Base-by-base conservation (phyloP, 1,140 invertebrate species). In the Calliopsis andreniformis region DNA sequence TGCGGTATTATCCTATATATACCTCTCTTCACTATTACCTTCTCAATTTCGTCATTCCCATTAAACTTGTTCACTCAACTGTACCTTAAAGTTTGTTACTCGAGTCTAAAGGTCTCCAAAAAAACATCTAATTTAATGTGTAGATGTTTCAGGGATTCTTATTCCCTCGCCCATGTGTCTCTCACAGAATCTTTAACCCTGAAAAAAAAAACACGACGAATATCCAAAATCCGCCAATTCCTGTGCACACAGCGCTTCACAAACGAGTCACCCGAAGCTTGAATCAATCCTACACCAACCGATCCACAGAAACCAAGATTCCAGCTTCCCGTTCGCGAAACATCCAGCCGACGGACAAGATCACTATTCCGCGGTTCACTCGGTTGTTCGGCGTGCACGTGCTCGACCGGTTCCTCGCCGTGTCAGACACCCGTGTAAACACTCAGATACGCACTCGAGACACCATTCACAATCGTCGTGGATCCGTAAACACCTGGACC, bases 391-490 rank as follows among this genome's bases (percentile, higher is more conserved):
- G 20, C 14, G 30, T 23, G 42, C 56, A 59, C 73, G 64, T 81
- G 78, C 62, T 39, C n/a, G 42, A 55, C 49, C 45, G 23, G 67
- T 64, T 39, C 51, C 23, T 63, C 70, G 30, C 56, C 45, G 45
- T n/a, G n/a, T 49, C 42, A 61, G 8, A 43, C 69, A 80, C 63
- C 20, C 43, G 32, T 28, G 49, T 20, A 63, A 69, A 76, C 79
- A 80, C 79, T 79, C 28, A 30, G 30, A 73, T 68, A 79, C 25
- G 28, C 73, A 79, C 68, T 67, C 32, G 42, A 18, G n/a, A 59
- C 79, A 80, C 61, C 10, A 79, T 58, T 73, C 76, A 79, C 79
- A 42, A 47, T 55, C 23, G 58, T 47, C 67, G 63, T 59, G 30
- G 30, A 30, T 51, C 28, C 45, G 43, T 43, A 45, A 49, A 64